A percentile compares a stretch with the other conserved stretches of the same genome.
These are phyloP conservation scores for Haliclystus octoradiatus DNA, from an alignment of 30 jellyfish, hydroid and myxozoan genomes.

Conservation along the genomic window DNA sequence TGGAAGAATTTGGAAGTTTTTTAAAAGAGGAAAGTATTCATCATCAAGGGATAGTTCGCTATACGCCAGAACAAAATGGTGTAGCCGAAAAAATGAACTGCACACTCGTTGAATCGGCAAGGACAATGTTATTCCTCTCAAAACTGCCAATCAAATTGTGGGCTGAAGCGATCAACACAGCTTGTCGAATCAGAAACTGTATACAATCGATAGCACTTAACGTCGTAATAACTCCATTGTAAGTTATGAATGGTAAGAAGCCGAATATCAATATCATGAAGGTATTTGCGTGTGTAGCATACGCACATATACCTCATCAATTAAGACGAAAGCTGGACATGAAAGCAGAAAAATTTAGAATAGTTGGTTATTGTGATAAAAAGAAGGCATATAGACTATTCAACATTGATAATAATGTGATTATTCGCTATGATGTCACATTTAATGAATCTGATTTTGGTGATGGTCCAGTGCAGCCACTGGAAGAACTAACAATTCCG, in stretches of 20 bases:
- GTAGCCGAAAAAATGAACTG: slow-evolving; percentile 9
- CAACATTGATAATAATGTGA: background rate
- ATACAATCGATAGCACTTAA: slow-evolving; percentile 10
- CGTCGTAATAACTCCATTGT: slow-evolving; percentile 12
- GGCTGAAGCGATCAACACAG: slow-evolving; percentile 7
- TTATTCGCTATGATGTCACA: slow-evolving; percentile 1
- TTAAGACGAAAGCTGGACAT: slow-evolving; percentile 18
- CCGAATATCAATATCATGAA: slow-evolving; percentile 2
- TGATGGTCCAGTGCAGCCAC: no score
- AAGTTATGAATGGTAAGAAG: slow-evolving; percentile 1
- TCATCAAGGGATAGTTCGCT: background rate
- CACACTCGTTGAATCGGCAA: slow-evolving; percentile 4
- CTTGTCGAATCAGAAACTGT: slow-evolving; percentile 1
- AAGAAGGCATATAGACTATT: slow-evolving; percentile 5
- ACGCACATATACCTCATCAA: slow-evolving; percentile 12
- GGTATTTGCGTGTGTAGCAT: slow-evolving; percentile 17
- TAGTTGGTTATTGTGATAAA: slow-evolving; percentile 7
- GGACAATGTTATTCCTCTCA: slow-evolving; percentile 1
- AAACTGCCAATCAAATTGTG: slow-evolving; percentile 4
- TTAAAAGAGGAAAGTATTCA: background rate
- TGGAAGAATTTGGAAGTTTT: background rate
- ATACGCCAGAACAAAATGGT: slow-evolving; percentile 11
- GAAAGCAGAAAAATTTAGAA: slow-evolving; percentile 8
- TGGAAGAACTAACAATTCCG: no score
- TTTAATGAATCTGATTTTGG: slow-evolving; percentile 9